These are phyloP conservation scores for Mustela lutreola DNA, from an alignment of 2,113 vertebrate species.

Conservation along the genomic window DNA sequence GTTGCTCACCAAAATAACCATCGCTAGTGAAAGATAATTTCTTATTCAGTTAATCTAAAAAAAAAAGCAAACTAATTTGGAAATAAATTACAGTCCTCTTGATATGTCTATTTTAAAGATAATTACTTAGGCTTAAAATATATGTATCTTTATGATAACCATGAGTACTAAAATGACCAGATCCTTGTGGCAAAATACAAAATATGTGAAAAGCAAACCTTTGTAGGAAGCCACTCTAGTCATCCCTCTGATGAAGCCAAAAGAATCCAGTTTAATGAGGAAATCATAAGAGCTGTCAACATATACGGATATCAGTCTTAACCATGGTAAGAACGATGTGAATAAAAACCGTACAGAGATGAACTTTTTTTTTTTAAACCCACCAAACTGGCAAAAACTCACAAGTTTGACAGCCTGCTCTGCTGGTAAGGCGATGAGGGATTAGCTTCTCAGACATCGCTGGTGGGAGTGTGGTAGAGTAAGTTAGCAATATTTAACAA, in stretches of 20 bases:
- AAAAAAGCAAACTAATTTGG: conserved; percentile 20
- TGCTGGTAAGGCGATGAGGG: neutral
- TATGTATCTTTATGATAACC: neutral
- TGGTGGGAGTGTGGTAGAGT: neutral
- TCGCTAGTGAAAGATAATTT: neutral
- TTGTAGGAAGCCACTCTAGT: neutral
- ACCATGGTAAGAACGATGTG: neutral
- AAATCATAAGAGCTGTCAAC: neutral
- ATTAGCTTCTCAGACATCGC: neutral
- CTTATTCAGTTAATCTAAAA: conserved; percentile 9
- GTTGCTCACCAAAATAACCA: neutral
- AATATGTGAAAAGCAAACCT: neutral
- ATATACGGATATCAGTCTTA: neutral
- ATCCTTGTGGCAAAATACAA: neutral
- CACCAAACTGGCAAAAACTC: neutral
- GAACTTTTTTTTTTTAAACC: neutral
- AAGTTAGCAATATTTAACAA: neutral
- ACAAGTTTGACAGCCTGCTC: neutral
- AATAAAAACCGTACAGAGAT: neutral
- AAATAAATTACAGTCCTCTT: conserved; percentile 27
- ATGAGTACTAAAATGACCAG: neutral
- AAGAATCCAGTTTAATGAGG: neutral
- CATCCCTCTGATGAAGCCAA: neutral
- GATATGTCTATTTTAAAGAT: neutral
- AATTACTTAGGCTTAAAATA: neutral